phyloP scores from a whole-genome alignment of 2,113 vertebrate species.

The Calonectris borealis region DNA sequence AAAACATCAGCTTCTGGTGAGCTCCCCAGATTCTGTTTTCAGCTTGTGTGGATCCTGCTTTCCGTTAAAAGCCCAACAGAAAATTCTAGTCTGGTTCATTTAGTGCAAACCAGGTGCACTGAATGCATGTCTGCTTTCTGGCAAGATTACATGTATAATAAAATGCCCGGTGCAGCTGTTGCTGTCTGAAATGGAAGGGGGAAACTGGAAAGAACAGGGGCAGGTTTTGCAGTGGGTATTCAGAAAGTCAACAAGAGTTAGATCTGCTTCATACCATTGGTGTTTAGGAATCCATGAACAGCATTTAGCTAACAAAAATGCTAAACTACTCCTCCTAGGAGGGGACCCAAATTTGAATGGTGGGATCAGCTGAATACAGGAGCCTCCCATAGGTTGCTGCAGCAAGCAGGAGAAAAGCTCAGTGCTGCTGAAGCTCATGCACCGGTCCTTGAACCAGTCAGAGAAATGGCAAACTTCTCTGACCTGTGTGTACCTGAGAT shows the following conservation, averaged over 20 bases:
- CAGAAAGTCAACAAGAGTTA: background rate
- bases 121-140: background rate
- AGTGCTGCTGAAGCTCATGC: background rate
- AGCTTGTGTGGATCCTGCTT: background rate
- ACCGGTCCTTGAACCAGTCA: background rate
- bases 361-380: background rate
- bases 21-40: background rate
- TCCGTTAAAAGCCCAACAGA: background rate
- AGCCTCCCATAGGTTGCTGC: background rate
- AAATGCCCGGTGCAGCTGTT: background rate
- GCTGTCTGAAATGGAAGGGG: background rate
- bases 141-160: background rate
- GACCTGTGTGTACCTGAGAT: background rate
- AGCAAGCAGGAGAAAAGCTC: background rate
- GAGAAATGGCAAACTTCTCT: background rate
- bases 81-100: background rate
- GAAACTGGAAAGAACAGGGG: background rate
- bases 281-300: background rate
- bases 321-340: background rate
- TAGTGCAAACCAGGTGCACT: background rate
- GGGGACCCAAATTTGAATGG: background rate
- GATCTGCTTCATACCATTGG: background rate
- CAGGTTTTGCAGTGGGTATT: background rate
- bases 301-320: background rate
- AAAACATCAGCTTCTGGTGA: background rate